These are phyloP conservation scores for Harpagus bidentatus DNA, from an alignment of 2,113 vertebrate species.

Conservation along the genomic window DNA sequence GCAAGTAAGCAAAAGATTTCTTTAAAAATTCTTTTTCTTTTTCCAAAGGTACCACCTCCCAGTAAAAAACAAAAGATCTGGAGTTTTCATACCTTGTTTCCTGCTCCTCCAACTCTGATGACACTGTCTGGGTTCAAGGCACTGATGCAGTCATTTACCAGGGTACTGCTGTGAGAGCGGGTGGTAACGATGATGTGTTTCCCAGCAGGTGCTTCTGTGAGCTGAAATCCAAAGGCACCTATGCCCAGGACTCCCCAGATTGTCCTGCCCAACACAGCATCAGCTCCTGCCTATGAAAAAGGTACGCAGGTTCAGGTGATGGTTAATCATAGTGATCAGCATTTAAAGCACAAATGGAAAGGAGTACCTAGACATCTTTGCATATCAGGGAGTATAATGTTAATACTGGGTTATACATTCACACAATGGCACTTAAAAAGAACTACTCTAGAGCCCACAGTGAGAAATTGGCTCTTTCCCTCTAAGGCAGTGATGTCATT, in stretches of 20 bases:
- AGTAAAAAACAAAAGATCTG: neutral
- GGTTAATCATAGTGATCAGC: neutral
- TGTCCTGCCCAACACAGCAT: slow-evolving; percentile 84
- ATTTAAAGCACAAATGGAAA: neutral
- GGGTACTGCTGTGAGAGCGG: slow-evolving; percentile 90
- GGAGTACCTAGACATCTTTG: neutral
- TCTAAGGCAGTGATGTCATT: neutral
- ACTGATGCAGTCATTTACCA: slow-evolving; percentile 86
- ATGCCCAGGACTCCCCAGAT: slow-evolving; percentile 92
- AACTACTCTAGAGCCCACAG: neutral
- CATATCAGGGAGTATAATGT: neutral
- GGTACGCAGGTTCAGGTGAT: neutral
- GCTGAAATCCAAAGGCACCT: slow-evolving; percentile 92
- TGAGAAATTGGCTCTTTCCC: neutral
- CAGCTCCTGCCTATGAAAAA: slow-evolving; percentile 76
- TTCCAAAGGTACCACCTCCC: neutral
- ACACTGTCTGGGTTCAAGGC: slow-evolving; percentile 91
- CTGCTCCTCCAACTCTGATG: slow-evolving; percentile 91
- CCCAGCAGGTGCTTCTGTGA: slow-evolving; percentile 84
- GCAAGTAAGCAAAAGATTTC: neutral
- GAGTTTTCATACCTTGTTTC: slow-evolving; percentile 86
- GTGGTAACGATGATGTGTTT: slow-evolving; percentile 90
- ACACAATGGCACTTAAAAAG: neutral
- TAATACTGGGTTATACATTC: neutral
- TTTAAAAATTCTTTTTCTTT: neutral